phyloP scores from a whole-genome alignment of 1,140 invertebrate species.

The Pachypsylla venusta region DNA sequence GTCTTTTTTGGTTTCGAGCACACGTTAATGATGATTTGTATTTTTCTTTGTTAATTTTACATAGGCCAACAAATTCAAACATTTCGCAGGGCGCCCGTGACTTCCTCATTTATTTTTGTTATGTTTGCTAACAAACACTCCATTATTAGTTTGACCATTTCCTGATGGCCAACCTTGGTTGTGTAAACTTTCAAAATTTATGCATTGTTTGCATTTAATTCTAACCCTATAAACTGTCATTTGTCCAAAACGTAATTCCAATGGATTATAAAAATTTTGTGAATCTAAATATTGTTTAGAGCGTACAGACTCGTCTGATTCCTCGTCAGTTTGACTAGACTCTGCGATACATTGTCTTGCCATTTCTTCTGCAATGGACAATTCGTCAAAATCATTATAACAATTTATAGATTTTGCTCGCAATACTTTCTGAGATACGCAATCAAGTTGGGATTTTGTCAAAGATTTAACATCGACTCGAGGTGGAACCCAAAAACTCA shows the following conservation, averaged over 20 bases:
- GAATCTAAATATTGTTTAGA: background rate
- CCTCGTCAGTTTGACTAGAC: background rate
- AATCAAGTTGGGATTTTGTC: background rate
- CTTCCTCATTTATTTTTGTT: background rate
- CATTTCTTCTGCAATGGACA: background rate
- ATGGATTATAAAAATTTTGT: background rate
- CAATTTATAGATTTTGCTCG: background rate
- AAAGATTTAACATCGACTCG: background rate
- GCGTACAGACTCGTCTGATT: background rate
- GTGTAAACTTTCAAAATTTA: background rate
- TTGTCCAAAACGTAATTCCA: background rate
- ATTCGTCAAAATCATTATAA: background rate
- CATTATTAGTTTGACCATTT: background rate
- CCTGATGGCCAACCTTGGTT: background rate
- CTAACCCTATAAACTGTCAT: background rate
- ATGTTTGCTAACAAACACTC: background rate
- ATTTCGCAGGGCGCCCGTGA: background rate
- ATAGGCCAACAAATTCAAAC: slow-evolving; percentile 1
- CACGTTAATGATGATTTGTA: too few species aligned
- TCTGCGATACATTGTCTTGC: slow-evolving; percentile 3
- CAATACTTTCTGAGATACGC: background rate
- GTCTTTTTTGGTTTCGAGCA: too few species aligned
- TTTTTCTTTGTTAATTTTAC: background rate
- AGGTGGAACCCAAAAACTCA: background rate
- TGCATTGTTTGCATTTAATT: background rate